Conservation (phyloP, 1,140 invertebrate genomes). For the Drosophila asahinai region DNA sequence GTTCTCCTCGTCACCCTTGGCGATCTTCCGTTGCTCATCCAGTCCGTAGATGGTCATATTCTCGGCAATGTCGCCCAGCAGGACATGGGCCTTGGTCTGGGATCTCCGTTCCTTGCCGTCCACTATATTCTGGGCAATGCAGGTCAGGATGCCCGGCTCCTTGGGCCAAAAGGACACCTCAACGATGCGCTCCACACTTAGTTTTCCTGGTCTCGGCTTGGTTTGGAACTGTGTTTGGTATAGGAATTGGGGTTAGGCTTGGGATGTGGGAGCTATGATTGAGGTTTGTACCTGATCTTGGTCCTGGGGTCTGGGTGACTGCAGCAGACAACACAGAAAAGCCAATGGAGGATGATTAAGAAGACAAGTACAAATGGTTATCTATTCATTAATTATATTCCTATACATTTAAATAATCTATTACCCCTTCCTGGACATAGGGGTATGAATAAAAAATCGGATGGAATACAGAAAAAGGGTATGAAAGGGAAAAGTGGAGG, state of each 20-base stretch:
- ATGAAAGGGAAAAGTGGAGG: not conserved
- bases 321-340: constrained; percentile 21
- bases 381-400: not conserved
- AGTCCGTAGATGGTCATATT: constrained; percentile 69
- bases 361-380: constrained; percentile 11
- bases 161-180: constrained; percentile 69
- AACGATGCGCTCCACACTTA: constrained; percentile 59
- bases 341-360: not conserved
- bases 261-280: not conserved
- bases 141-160: constrained; percentile 79
- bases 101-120: constrained; percentile 15
- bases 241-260: not conserved
- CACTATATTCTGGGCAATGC: constrained; percentile 75
- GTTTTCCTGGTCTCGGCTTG: constrained; percentile 42
- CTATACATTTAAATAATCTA: not conserved
- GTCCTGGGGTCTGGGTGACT: constrained; percentile 10
- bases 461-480: not conserved
- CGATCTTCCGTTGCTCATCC: constrained; percentile 76
- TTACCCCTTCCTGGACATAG: not conserved
- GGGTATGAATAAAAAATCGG: no score
- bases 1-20: constrained; percentile 86
- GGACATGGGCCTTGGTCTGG: constrained; percentile 46
- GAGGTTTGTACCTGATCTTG: constrained; percentile 18
- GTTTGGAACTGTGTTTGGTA: constrained; percentile 41
- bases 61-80: constrained; percentile 69